Evolutionary conservation across 2,888 invertebrate genomes (phyloP).

Genomic region (Venusia cambrica): DNA sequence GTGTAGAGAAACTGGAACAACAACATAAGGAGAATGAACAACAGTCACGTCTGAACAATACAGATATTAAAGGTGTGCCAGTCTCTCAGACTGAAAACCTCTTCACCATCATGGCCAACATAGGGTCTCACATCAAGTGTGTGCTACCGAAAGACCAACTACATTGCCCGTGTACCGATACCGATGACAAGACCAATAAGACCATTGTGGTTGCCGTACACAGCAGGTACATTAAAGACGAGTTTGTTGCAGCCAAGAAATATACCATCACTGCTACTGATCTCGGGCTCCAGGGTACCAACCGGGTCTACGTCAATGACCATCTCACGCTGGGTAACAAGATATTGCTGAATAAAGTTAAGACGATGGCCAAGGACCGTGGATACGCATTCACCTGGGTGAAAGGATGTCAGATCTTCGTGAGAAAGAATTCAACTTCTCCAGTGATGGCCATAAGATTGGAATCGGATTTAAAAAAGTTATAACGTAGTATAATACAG

Average conservation of each 20-base stretch:
- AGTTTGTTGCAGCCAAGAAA: slow-evolving; percentile 20
- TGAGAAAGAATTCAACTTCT: too few species aligned
- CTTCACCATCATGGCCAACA: slow-evolving; percentile 6
- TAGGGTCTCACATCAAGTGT: slow-evolving; percentile 8
- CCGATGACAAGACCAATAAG: slow-evolving; percentile 7
- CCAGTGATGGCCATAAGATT: background rate
- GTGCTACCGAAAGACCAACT: slow-evolving; percentile 13
- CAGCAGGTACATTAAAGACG: too few species aligned
- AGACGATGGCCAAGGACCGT: too few species aligned
- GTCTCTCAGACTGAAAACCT: slow-evolving; percentile 11
- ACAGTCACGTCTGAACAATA: background rate
- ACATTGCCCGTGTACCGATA: slow-evolving; percentile 15
- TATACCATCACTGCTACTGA: slow-evolving; percentile 8
- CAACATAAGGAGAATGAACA: background rate
- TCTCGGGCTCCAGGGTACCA: slow-evolving; percentile 20
- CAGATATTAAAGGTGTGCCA: slow-evolving; percentile 3
- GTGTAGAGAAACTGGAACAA: background rate
- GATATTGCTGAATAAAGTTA: slow-evolving; percentile 24
- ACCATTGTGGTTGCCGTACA: slow-evolving; percentile 18
- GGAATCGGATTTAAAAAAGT: background rate
- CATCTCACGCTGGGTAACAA: slow-evolving; percentile 29
- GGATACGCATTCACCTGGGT: too few species aligned
- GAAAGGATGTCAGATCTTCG: too few species aligned
- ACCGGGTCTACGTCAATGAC: slow-evolving; percentile 24
- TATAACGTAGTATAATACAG: background rate